Conservation (phyloP, 2,113 vertebrate genomes). For the Nesoenas mayeri region DNA sequence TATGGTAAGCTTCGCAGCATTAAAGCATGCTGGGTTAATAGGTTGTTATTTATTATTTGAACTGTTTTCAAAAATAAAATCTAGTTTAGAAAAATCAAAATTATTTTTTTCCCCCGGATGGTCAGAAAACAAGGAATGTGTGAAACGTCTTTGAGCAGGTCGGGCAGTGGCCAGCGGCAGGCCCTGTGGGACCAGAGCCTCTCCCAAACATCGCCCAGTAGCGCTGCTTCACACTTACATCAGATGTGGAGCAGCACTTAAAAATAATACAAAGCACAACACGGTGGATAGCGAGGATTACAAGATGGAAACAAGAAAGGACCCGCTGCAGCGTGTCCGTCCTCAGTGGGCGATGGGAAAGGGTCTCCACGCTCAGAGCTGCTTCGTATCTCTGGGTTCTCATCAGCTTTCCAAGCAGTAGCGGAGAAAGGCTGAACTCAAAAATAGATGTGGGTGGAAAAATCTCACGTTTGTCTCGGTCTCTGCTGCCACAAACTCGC, state of each 20-base stretch:
- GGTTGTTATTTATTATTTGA: slow-evolving; percentile 56
- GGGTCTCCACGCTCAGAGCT: rapidly evolving
- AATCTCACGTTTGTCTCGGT: background rate
- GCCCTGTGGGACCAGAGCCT: background rate
- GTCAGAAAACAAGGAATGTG: background rate
- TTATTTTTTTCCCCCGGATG: background rate
- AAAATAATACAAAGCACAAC: background rate
- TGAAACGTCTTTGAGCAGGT: background rate
- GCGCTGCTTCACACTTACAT: background rate
- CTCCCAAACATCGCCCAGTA: background rate
- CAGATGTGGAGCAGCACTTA: background rate
- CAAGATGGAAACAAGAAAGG: background rate
- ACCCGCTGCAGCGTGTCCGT: background rate
- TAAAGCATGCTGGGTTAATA: slow-evolving; percentile 69
- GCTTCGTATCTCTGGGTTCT: rapidly evolving
- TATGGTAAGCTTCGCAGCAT: slow-evolving; percentile 62
- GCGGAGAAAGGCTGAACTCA: background rate
- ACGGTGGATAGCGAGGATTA: background rate
- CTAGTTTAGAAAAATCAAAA: background rate
- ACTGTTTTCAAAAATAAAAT: slow-evolving; percentile 43
- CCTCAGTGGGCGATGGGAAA: rapidly evolving
- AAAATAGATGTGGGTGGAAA: background rate
- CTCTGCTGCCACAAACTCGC: background rate
- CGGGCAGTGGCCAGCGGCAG: background rate
- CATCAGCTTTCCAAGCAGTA: background rate